Percentiles rank a stretch among this genome's conserved stretches.
phyloP scores from a whole-genome alignment of 2,113 vertebrate genomes.

The Amia ocellicauda region DNA sequence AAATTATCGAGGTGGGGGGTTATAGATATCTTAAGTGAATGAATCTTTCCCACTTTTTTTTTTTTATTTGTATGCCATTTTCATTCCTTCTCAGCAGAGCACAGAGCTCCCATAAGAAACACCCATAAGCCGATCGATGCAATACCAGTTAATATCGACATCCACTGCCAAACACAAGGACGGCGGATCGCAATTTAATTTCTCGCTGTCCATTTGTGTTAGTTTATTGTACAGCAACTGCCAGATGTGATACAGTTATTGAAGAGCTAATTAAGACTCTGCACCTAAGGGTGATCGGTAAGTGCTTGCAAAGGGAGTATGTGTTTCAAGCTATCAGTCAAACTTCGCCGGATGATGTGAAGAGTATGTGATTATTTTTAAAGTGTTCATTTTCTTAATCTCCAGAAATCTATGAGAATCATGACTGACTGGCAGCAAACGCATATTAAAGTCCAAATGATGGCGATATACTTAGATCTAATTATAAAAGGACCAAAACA shows the following conservation, averaged over 20 bases:
- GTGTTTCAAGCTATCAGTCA: background rate
- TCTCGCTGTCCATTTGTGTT: conserved; percentile 26
- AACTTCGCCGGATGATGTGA: background rate
- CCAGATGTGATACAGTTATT: conserved; percentile 15
- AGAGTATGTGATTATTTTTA: background rate
- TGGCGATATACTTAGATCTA: too few species aligned
- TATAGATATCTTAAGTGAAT: too few species aligned
- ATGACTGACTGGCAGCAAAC: too few species aligned
- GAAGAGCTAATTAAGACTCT: conserved; percentile 4
- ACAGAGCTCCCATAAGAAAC: background rate
- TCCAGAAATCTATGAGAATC: too few species aligned
- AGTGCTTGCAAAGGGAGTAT: conserved; percentile 1
- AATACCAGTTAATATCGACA: conserved; percentile 37
- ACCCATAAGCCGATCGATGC: conserved; percentile 31
- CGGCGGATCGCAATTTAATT: conserved; percentile 20
- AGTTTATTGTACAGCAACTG: conserved; percentile 31
- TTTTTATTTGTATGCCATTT: too few species aligned
- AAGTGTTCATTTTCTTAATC: too few species aligned
- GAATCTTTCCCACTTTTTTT: too few species aligned
- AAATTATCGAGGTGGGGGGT: too few species aligned
- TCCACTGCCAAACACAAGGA: conserved; percentile 15
- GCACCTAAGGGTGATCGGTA: background rate
- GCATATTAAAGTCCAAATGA: too few species aligned
- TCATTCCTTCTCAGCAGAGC: background rate
- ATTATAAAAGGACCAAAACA: too few species aligned